Percentiles rank a stretch among this genome's conserved stretches.
These are phyloP conservation scores for Rhagonycha lutea DNA, from an alignment of 2,888 invertebrate species.

Conservation along the genomic window DNA sequence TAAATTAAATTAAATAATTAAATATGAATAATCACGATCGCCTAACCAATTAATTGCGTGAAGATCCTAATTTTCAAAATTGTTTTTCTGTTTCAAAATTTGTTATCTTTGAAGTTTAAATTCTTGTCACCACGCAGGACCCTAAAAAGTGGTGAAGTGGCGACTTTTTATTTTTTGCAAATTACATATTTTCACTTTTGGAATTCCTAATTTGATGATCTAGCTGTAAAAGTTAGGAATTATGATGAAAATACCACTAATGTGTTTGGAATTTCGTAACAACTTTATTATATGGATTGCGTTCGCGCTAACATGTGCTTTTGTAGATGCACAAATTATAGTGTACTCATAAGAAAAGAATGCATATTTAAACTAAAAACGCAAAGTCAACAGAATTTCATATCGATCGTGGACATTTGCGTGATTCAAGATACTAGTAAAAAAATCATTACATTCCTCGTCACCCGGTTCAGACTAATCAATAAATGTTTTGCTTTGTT, in stretches of 20 bases:
- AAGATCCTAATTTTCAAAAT: background rate
- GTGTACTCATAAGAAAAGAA: slow-evolving; percentile 23
- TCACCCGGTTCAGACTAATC: slow-evolving; percentile 35
- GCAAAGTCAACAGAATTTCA: slow-evolving; percentile 16
- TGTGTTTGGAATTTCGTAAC: background rate
- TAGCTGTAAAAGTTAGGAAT: background rate
- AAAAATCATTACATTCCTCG: slow-evolving; percentile 35
- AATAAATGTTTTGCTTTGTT: slow-evolving; percentile 31
- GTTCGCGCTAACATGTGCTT: background rate
- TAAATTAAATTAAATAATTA: background rate
- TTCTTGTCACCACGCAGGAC: too few species aligned
- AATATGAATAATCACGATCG: background rate
- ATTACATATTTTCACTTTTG: background rate
- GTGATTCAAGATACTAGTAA: slow-evolving; percentile 31
- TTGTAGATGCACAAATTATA: background rate
- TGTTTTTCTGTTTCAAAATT: background rate
- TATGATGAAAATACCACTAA: background rate
- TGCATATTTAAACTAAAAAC: slow-evolving; percentile 20
- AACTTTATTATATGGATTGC: background rate
- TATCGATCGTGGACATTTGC: slow-evolving; percentile 30
- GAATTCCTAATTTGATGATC: background rate
- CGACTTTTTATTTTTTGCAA: background rate
- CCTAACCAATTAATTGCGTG: background rate
- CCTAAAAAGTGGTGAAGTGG: too few species aligned
- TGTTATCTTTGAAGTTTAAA: too few species aligned